Conservation (phyloP, 2,113 vertebrate species). For the Oplegnathus fasciatus region DNA sequence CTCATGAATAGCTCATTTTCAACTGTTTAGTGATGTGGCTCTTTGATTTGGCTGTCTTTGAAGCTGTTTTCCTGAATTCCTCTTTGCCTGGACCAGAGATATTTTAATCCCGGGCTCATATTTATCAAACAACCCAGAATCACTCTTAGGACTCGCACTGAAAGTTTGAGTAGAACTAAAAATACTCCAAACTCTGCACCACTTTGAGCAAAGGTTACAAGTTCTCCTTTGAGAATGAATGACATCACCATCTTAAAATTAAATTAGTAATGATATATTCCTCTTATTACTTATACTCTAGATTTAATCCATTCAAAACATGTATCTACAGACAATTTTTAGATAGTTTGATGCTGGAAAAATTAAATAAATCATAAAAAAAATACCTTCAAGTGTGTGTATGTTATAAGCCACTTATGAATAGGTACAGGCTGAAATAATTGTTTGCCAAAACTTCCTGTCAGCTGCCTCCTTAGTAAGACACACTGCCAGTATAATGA, state of each 20-base stretch:
- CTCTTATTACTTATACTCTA: no score
- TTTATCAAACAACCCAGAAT: constrained; percentile 51
- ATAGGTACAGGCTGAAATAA: neutral
- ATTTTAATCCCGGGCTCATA: constrained; percentile 59
- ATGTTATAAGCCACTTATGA: neutral
- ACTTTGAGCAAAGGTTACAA: constrained; percentile 37
- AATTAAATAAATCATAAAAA: neutral
- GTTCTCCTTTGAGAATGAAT: constrained; percentile 4
- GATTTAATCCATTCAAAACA: neutral
- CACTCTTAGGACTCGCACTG: constrained; percentile 22
- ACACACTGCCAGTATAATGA: constrained; percentile 38
- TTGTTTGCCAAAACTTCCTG: constrained; percentile 9
- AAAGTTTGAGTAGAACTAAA: constrained; percentile 45
- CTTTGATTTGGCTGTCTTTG: constrained; percentile 60
- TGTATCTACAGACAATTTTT: neutral
- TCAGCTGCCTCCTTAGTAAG: constrained; percentile 11
- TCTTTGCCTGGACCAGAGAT: constrained; percentile 46
- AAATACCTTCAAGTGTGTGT: neutral
- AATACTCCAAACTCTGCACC: constrained; percentile 31
- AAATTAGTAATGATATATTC: neutral
- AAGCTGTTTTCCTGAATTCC: constrained; percentile 58
- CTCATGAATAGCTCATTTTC: constrained; percentile 40
- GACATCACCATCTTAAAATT: neutral
- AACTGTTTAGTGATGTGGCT: constrained; percentile 40
- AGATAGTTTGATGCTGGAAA: neutral